phyloP scores from a whole-genome alignment of 2,888 invertebrate species.

The Galeruca laticollis region DNA sequence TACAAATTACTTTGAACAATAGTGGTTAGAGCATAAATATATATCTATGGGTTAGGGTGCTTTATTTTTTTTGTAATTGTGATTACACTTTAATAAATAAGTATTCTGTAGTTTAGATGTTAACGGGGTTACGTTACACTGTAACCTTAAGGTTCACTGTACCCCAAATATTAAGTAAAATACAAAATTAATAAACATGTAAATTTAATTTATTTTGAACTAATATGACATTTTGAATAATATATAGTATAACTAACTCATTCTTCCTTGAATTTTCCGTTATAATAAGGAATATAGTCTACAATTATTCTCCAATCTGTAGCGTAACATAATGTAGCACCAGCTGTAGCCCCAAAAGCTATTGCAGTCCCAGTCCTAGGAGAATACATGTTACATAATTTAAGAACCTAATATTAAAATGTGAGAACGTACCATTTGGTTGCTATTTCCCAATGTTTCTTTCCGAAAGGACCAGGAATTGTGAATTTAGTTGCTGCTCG shows the following conservation, averaged over 20 bases:
- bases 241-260: conserved; percentile 49
- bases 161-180: neutral
- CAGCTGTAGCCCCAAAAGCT: conserved; percentile 77
- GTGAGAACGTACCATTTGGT: conserved; percentile 62
- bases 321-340: conserved; percentile 74
- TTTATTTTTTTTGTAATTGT: no score
- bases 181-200: neutral
- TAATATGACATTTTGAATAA: neutral
- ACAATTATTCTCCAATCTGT: conserved; percentile 85
- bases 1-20: no score
- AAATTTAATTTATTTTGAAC: neutral
- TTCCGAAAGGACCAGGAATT: conserved; percentile 66
- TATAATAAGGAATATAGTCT: conserved; percentile 81
- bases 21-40: no score
- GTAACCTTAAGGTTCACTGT: no score
- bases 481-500: conserved; percentile 40
- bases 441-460: conserved; percentile 73
- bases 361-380: conserved; percentile 71
- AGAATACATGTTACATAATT: conserved; percentile 54
- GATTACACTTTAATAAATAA: no score
- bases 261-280: conserved; percentile 75
- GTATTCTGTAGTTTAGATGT: no score
- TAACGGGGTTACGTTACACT: no score
- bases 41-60: no score
- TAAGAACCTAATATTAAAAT: conserved; percentile 22